Conservation (phyloP, 2,888 invertebrate species). For the Eumerus sabulonum region DNA sequence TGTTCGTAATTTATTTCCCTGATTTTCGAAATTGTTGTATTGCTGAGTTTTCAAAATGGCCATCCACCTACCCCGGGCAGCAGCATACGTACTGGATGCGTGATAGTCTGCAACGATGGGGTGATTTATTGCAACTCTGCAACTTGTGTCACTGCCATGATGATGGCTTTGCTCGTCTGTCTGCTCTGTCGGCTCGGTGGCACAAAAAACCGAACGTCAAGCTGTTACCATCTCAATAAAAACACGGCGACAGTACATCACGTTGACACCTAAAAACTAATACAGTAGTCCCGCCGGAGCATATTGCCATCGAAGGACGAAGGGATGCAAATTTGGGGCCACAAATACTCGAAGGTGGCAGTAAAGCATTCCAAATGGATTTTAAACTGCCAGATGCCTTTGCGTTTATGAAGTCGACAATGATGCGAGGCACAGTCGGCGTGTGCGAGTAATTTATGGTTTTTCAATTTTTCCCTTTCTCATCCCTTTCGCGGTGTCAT, state of each 20-base stretch:
- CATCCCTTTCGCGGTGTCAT: neutral
- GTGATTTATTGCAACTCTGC: conserved; percentile 68
- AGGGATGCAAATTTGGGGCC: conserved; percentile 62
- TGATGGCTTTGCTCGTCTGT: neutral
- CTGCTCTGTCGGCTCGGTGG: conserved; percentile 26
- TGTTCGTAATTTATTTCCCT: conserved; percentile 64
- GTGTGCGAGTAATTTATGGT: conserved; percentile 59
- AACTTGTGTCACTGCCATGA: conserved; percentile 58
- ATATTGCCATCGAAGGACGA: conserved; percentile 40
- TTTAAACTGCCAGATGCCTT: conserved; percentile 65
- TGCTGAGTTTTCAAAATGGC: conserved; percentile 68
- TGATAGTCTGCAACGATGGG: conserved; percentile 56
- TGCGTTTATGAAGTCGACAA: conserved; percentile 63
- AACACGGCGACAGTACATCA: conserved; percentile 64
- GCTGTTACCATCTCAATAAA: conserved; percentile 66
- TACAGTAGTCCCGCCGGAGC: conserved; percentile 34
- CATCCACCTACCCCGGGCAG: conserved; percentile 23
- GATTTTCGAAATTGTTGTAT: conserved; percentile 61
- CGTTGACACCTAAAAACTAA: conserved; percentile 68
- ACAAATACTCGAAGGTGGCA: conserved; percentile 67
- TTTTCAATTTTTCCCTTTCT: conserved; percentile 32
- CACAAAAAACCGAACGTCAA: conserved; percentile 31
- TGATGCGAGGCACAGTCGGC: conserved; percentile 42
- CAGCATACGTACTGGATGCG: conserved; percentile 17
- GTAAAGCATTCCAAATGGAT: conserved; percentile 65